Evolutionary conservation across 1,140 invertebrate species (phyloP), one percentile per base, ranked within the genome.

Genomic region (Plutomurus gul): DNA sequence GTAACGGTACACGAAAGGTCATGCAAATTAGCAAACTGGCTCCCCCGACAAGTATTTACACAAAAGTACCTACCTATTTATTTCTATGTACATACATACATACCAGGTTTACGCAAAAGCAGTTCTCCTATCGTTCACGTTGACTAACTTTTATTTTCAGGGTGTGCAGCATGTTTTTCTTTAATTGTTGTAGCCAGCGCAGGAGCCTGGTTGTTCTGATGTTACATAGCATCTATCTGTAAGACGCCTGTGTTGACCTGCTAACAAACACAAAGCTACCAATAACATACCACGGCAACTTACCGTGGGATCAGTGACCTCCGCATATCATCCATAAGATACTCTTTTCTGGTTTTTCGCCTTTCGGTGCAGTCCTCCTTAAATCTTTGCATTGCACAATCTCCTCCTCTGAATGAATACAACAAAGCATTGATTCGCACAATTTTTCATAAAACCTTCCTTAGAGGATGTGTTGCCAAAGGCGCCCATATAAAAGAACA

Each of bases 401-500:
- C 73, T 46, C 43, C 46, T 51, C 33, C 37, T 76, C 75, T 33
- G 40, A 36, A 20, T 27, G 20, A 49, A 30, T 47, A 18, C 22
- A n/a, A 46, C n/a, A 49, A n/a, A 46, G 3, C 43, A 49, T 27
- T 75, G 27, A 36, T 51, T 36, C 46, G 47, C 47, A 56, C 49
- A 51, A 49, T 20, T 56, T 40, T 47, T 25, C 20, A 60, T 30
- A 18, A 30, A 25, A 36, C 33, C 49, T 37, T 39, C 36, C 36
- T 75, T 46, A 36, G 27, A 47, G 43, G 46, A 56, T 51, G 51
- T 25, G 33, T 76, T 18, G 56, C 56, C 56, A 65, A 33, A 3
- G 56, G 56, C 56, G 56, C 25, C 77, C 47, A 75, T 79, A 79
- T 75, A 75, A 79, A 51, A 79, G 43, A 74, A 74, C 36, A n/a